Base-by-base conservation (phyloP, 2,797 vertebrate species). In the Malurus splendens region DNA sequence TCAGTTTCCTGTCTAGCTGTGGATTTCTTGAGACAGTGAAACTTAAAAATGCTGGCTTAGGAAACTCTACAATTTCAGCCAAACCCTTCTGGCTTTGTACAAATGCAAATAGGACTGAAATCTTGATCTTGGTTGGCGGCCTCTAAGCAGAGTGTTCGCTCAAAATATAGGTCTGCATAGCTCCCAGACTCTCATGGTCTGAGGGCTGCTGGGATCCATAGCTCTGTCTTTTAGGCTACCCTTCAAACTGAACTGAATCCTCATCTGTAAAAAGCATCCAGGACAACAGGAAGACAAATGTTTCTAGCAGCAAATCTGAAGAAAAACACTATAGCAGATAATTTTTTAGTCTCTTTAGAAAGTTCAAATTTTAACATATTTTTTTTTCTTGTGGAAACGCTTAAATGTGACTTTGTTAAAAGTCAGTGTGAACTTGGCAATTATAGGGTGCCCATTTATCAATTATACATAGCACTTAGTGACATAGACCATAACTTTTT, bases 61-160 rank as follows among this genome's bases (percentile, higher is more conserved):
- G 52, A 56, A 70, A 78, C 32, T 82, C 48, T 81, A 7, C 27
- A 50, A 5, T 91, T 86, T 78, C 62, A 89, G 22, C 77, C 60
- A 75, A 95, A 60, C 66, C 76, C 79, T 90, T 90, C 86, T 87
- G 82, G 78, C 76, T 87, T 90, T 85, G 15, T n/a, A 61, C n/a
- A 91, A 77, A 86, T 68, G 55, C 59, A 77, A 87, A 75, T 51
- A 50, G 0, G 0, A 50, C 4, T 28, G 38, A 92, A 93, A 87
- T 81, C 62, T 59, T 78, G 48, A 59, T 81, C 62, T 81, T 76
- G 24, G 19, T 83, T 76, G 66, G 55, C 75, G 3, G 48, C 59
- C 22, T 75, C 18, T 66, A 42, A 89, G 73, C 79, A 79, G 47
- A 91, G 33, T 67, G 89, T 81, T 86, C 42, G 10, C 70, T 82